These are phyloP conservation scores for Erynnis tages DNA, from an alignment of 2,888 invertebrate species.

Conservation along the genomic window DNA sequence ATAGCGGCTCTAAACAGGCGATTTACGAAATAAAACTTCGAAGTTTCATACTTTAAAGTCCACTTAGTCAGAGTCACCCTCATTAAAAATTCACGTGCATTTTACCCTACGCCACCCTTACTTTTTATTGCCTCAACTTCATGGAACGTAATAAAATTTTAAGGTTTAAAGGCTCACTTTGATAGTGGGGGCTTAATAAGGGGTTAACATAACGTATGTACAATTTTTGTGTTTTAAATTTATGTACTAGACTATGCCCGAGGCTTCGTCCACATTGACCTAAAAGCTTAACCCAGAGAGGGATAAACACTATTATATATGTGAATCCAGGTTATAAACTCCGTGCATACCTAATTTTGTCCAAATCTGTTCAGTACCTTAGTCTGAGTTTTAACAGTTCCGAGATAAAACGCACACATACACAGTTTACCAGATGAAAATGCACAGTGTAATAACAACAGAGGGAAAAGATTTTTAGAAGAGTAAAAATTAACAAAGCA, in stretches of 20 bases:
- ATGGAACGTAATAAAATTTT: constrained; percentile 34
- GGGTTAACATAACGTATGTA: background rate
- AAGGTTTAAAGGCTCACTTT: constrained; percentile 32
- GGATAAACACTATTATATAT: no score
- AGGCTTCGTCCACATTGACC: no score
- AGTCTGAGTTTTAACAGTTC: no score
- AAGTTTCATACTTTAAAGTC: constrained; percentile 6
- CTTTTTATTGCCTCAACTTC: constrained; percentile 29
- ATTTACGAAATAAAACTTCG: constrained; percentile 22
- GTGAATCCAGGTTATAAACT: no score
- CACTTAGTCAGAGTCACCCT: constrained; percentile 20
- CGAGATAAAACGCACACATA: no score
- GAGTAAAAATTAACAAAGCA: no score
- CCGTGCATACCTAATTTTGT: no score
- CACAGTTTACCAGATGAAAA: no score
- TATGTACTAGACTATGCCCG: background rate
- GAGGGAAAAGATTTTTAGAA: no score
- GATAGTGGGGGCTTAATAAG: constrained; percentile 31
- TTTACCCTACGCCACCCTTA: constrained; percentile 32
- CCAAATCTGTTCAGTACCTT: no score
- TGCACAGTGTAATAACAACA: no score
- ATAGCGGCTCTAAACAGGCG: background rate
- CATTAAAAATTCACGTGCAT: constrained; percentile 38
- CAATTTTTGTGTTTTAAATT: background rate
- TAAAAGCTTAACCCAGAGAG: no score